Conservation (phyloP, 2,888 invertebrate genomes). For the Cephonodes hylas region DNA sequence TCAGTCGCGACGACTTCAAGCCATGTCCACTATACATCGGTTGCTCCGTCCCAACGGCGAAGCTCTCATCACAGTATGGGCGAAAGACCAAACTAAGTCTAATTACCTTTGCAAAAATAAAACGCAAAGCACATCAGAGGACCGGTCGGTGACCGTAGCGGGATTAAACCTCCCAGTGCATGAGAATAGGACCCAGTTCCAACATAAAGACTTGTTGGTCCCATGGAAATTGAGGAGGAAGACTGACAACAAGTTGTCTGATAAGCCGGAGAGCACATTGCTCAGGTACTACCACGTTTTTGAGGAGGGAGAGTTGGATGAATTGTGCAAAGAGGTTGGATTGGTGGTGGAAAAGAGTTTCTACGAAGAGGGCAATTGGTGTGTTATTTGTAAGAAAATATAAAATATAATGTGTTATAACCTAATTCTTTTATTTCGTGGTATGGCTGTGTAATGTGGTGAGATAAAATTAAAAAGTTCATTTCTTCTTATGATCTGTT, state of each 20-base stretch:
- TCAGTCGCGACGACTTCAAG: constrained; percentile 86
- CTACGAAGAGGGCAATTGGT: constrained; percentile 99
- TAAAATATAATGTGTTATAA: too few species aligned
- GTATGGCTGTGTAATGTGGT: too few species aligned
- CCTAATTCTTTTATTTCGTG: too few species aligned
- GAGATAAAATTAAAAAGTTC: too few species aligned
- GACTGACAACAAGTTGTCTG: constrained; percentile 50
- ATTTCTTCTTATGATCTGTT: too few species aligned
- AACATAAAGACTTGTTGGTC: constrained; percentile 94
- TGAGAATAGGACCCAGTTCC: constrained; percentile 94
- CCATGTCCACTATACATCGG: constrained; percentile 88
- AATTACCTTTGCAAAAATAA: constrained; percentile 61
- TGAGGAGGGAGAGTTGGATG: constrained; percentile 88
- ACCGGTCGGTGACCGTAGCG: constrained; percentile 42
- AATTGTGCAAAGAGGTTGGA: constrained; percentile 80
- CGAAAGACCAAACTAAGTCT: constrained; percentile 90
- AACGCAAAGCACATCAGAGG: constrained; percentile 29
- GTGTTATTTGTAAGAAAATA: constrained; percentile 87
- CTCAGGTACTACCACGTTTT: constrained; percentile 97
- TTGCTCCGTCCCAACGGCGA: constrained; percentile 87
- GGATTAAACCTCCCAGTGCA: constrained; percentile 87
- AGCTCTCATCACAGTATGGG: constrained; percentile 97
- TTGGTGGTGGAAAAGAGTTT: constrained; percentile 85
- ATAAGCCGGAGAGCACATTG: constrained; percentile 77
- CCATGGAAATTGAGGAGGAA: constrained; percentile 91